These are phyloP conservation scores for Meloidogyne hapla DNA, from an alignment of 1,140 invertebrate species.

Conservation along the genomic window DNA sequence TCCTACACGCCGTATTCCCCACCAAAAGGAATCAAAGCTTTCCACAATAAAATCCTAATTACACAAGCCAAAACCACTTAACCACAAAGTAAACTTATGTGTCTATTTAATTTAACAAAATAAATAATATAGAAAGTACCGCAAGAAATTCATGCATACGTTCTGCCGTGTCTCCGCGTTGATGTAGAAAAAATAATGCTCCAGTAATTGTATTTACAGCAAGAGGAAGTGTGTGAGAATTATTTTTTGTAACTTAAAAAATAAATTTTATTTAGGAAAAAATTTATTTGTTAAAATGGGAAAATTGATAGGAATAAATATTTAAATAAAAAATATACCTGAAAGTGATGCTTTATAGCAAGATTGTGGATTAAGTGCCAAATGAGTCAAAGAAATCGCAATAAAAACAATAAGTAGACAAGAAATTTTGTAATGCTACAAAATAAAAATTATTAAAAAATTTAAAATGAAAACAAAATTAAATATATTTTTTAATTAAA, in stretches of 20 bases:
- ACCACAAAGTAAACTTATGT: not conserved
- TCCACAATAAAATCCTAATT: too few relatives aligned
- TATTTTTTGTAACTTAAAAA: constrained; percentile 71
- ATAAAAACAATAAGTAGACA: constrained; percentile 98
- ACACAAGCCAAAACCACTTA: not conserved
- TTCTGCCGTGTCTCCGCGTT: constrained; percentile 89
- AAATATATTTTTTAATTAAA: constrained; percentile 2
- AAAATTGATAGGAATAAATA: too few relatives aligned
- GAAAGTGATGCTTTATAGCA: constrained; percentile 77
- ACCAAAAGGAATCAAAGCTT: too few relatives aligned
- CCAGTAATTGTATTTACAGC: constrained; percentile 94
- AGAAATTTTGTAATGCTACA: constrained; percentile 82
- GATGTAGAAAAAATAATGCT: constrained; percentile 90
- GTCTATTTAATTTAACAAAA: too few relatives aligned
- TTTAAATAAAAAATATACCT: constrained; percentile 66
- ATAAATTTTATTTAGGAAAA: not conserved
- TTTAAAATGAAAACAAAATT: too few relatives aligned
- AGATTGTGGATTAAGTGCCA: constrained; percentile 84
- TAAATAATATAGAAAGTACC: not conserved
- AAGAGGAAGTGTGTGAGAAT: constrained; percentile 92
- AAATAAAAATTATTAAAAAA: constrained; percentile 5
- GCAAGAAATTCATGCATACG: constrained; percentile 97
- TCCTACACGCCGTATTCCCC: not conserved
- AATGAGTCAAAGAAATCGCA: constrained; percentile 91
- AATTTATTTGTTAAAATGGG: too few relatives aligned